Conservation (phyloP, 2,888 invertebrate genomes). For the Brachypalpus laphriformis region DNA sequence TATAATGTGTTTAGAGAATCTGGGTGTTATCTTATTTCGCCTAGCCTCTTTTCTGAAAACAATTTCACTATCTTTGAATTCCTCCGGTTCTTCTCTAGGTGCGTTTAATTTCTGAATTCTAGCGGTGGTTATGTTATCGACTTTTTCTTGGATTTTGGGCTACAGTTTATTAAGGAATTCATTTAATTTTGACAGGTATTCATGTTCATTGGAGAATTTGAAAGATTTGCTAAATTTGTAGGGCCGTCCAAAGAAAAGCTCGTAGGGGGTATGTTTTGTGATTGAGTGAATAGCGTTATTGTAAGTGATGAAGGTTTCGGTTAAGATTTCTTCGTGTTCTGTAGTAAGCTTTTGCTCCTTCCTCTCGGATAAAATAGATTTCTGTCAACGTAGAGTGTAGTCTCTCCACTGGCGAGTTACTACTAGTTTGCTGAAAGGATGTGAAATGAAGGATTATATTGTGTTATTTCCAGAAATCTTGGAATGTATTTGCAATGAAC, state of each 20-base stretch:
- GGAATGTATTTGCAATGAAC: constrained; percentile 48
- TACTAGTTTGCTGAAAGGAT: constrained; percentile 46
- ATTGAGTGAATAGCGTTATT: constrained; percentile 41
- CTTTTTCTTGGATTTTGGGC: no score
- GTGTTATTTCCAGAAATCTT: constrained; percentile 41
- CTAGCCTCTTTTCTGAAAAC: no score
- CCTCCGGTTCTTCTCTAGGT: no score
- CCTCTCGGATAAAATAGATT: constrained; percentile 32
- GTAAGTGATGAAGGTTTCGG: constrained; percentile 39
- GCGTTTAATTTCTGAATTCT: no score
- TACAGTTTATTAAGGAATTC: constrained; percentile 9
- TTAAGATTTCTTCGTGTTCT: constrained; percentile 50
- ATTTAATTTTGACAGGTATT: constrained; percentile 22
- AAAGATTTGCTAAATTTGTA: constrained; percentile 31
- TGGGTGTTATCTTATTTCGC: no score
- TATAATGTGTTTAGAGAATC: no score
- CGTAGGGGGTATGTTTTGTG: constrained; percentile 33
- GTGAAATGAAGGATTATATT: constrained; percentile 16
- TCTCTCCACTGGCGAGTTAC: constrained; percentile 45
- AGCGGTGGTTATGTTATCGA: no score
- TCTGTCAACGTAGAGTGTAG: constrained; percentile 47
- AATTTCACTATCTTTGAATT: no score
- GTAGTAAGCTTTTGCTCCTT: constrained; percentile 22
- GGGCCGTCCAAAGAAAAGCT: constrained; percentile 35
- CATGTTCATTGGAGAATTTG: constrained; percentile 9